These are phyloP conservation scores for Apogon hyalosoma DNA, from an alignment of 2,797 vertebrate species.

Conservation along the genomic window DNA sequence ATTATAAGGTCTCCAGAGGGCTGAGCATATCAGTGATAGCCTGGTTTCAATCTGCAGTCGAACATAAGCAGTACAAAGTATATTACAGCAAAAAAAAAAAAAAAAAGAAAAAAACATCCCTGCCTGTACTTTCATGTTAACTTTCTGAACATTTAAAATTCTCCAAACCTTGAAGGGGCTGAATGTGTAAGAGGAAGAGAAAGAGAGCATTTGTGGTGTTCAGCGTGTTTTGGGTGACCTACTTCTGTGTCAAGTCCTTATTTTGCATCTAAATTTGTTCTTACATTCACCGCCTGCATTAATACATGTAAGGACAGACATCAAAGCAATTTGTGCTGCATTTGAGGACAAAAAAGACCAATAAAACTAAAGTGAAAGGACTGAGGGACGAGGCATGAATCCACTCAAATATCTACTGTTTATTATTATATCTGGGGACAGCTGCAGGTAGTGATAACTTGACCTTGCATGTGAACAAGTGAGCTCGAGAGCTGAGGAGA, in stretches of 20 bases:
- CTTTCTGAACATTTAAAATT: background rate
- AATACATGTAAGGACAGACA: too few relatives aligned
- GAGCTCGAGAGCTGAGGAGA: conserved; percentile 39
- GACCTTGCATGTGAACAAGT: conserved; percentile 68
- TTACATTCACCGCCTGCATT: background rate
- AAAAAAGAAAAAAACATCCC: too few relatives aligned
- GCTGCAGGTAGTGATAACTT: conserved; percentile 69
- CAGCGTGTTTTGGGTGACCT: background rate
- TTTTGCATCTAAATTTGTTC: background rate
- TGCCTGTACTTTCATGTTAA: background rate
- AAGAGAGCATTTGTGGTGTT: background rate
- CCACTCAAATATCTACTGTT: conserved; percentile 33
- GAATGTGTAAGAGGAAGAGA: background rate
- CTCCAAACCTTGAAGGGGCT: background rate
- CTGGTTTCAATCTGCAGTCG: conserved; percentile 12
- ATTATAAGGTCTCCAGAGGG: conserved; percentile 50
- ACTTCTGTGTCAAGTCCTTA: background rate
- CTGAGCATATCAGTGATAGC: conserved; percentile 15
- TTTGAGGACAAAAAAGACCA: background rate
- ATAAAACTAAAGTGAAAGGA: background rate
- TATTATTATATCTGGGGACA: conserved; percentile 60
- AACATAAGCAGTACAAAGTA: conserved; percentile 26
- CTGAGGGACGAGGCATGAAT: conserved; percentile 34
- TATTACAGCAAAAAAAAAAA: background rate
- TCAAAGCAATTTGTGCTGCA: too few relatives aligned